Percentiles rank a stretch among this genome's conserved stretches.
Conservation (phyloP, 2,888 invertebrate species). For the Cantharis rufa region DNA sequence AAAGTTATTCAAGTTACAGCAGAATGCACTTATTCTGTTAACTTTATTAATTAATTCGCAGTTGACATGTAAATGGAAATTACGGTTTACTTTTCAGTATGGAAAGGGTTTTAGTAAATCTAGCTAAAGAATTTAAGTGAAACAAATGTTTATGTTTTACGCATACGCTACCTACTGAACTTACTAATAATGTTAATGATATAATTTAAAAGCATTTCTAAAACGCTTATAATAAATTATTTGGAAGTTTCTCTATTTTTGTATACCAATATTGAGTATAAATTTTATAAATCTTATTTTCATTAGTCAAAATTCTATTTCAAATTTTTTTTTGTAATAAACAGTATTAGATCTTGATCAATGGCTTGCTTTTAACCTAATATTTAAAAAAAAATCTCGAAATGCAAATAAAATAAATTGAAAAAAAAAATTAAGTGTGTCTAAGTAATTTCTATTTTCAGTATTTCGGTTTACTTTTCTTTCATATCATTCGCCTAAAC, state of each 20-base stretch:
- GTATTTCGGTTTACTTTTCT: not conserved
- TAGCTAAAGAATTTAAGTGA: not conserved
- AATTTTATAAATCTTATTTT: not conserved
- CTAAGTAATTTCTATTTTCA: not conserved
- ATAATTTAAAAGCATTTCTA: too few relatives aligned
- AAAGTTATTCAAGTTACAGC: conserved; percentile 51
- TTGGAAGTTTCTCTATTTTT: too few relatives aligned
- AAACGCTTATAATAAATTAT: too few relatives aligned
- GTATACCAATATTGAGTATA: not conserved
- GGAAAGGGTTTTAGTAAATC: not conserved
- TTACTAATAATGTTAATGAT: not conserved
- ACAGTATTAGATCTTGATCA: not conserved
- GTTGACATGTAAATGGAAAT: conserved; percentile 54
- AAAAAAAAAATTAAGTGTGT: not conserved
- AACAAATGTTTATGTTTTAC: not conserved
- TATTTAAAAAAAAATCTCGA: too few relatives aligned
- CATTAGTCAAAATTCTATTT: too few relatives aligned
- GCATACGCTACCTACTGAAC: not conserved
- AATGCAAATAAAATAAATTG: not conserved
- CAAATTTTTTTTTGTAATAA: too few relatives aligned
- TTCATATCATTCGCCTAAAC: not conserved
- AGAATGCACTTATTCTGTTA: conserved; percentile 56
- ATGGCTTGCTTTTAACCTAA: not conserved
- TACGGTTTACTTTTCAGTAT: conserved; percentile 41
- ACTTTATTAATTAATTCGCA: conserved; percentile 56